Evolutionary conservation across 2,113 vertebrate genomes (phyloP).

Genomic region (Rousettus leschenaultii): DNA sequence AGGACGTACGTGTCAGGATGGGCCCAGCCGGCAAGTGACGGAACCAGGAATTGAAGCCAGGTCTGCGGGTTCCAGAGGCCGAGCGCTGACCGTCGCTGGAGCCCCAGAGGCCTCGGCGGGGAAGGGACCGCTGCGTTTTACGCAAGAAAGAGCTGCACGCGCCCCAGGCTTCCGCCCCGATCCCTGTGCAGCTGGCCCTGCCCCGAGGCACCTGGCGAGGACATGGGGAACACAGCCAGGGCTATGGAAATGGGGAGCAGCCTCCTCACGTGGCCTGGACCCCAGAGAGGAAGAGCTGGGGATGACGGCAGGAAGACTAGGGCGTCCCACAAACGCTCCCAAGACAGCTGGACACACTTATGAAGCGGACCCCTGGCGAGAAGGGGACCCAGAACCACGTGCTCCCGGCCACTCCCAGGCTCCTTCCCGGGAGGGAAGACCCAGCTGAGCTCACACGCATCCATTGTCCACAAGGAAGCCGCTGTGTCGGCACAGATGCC

Average conservation of each 20-base stretch:
- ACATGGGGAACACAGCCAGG: neutral
- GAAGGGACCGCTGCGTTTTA: fast-evolving
- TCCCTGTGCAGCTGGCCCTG: neutral
- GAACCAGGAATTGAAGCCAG: neutral
- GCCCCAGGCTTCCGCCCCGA: fast-evolving
- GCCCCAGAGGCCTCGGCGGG: fast-evolving
- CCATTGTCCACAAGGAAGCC: fast-evolving
- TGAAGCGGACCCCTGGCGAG: fast-evolving
- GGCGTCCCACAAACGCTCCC: neutral
- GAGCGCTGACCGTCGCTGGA: too few species aligned
- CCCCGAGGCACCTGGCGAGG: neutral
- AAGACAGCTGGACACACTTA: neutral
- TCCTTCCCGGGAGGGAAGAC: neutral
- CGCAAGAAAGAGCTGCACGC: neutral
- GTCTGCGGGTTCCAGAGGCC: too few species aligned
- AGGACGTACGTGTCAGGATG: fast-evolving
- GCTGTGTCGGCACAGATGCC: fast-evolving
- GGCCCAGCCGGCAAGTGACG: neutral
- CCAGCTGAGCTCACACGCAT: neutral
- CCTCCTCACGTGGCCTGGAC: neutral
- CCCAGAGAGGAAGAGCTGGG: neutral
- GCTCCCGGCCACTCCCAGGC: neutral
- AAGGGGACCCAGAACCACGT: neutral
- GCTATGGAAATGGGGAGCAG: fast-evolving
- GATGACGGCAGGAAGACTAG: neutral